Base-by-base conservation (phyloP, 1,140 invertebrate species). In the Coelopa frigida region DNA sequence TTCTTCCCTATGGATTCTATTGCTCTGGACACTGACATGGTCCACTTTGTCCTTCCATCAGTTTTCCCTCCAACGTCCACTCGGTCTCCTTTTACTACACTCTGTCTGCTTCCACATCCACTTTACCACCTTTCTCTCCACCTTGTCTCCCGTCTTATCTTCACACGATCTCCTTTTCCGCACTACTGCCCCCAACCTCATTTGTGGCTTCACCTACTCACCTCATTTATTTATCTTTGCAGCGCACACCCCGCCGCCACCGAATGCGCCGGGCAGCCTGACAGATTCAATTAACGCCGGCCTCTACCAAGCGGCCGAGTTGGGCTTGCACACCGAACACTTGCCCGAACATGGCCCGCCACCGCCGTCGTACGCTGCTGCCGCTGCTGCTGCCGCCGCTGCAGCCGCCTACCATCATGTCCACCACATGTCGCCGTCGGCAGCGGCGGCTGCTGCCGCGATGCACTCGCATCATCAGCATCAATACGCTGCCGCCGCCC, bases 271-370 rank as follows among this genome's bases (percentile, higher is more conserved):
- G 22, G 29, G 3, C 11, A 41, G 35, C 29, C 26, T 14, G 48
- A 50, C 7, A 38, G 37, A 12, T 26, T 46, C 1, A 50, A 35
- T 32, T n/a, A 43, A 23, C 2, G 62, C 62, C 11, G 58, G 62
- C 20, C 62, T 66, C 48, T 66, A 66, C 27, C 63, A 66, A 42
- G 59, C 62, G 2, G 59, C 60, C 6, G 63, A 66, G 36, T 37
- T 66, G 24, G 62, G 62, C 0, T 46, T 66, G 21, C 62, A 66
- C n/a, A 62, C 62, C 3, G 62, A 66, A 50, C 62, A 65, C 27
- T 51, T 39, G 10, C 43, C 61, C 10, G 50, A 60, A 2, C 59
- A 67, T 15, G 38, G 35, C 20, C 62, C 63, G 48, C 57, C 63
- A 7, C 59, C 59, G 6, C 67, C 66, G 39, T 58, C 61, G 20